Base-by-base conservation (phyloP, 2,888 invertebrate species). In the Drosophila buzzatii region DNA sequence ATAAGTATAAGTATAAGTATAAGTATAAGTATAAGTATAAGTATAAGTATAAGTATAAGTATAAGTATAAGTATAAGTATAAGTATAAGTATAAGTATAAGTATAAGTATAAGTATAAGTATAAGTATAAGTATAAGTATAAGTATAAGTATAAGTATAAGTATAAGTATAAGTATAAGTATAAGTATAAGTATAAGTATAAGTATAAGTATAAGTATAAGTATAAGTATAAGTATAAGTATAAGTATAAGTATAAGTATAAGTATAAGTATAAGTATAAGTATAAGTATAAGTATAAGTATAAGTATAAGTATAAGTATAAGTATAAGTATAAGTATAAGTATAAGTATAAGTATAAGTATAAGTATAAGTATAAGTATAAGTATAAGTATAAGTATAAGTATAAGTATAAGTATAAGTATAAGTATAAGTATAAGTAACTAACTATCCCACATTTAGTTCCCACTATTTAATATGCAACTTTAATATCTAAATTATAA, bases 211-310 rank as follows among this genome's bases (percentile, higher is more conserved):
- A 33, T 27, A 18, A 51, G 27, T 51, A n/a, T 27, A 31, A 51
- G 51, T 51, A n/a, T 27, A 31, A 51, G 27, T 31, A 33, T 20
- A 23, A 33, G 16, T 31, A 33, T 51, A 51, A 20, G 27, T 31
- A 33, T 51, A 18, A 51, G 27, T 31, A 51, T 51, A 51, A 33
- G 16, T 18, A 33, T 51, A 51, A 33, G 31, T 31, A 33, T 27
- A 8, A 27, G 51, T 23, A 51, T 27, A 31, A 51, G 27, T 51
- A 51, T 16, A 31, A 51, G 51, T 51, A 33, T 27, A 31, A 51
- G 51, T 51, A 51, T 27, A n/a, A 51, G 23, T 51, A 51, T 27
- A 31, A 51, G 51, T 51, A 51, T 27, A 16, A 51, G 51, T 51
- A 51, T 27, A 31, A 23, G 27, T 51, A 51, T 27, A 18, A 51